phyloP scores from a whole-genome alignment of 2,797 vertebrate species.

The Spea hammondii region DNA sequence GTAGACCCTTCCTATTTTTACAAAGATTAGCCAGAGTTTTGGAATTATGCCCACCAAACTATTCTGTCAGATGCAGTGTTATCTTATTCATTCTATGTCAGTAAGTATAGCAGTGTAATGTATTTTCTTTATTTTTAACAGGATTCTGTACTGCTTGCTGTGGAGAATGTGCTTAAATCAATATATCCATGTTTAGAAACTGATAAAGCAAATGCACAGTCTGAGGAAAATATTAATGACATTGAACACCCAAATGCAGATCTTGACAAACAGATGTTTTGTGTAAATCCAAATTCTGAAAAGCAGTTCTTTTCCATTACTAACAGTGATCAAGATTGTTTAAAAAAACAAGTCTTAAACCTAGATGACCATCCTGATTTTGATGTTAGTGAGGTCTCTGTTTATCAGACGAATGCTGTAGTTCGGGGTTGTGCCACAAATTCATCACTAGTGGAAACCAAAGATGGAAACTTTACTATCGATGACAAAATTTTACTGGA shows the following conservation, averaged over 20 bases:
- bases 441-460: constrained; percentile 68
- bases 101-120: background rate
- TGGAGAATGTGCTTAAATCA: constrained; percentile 84
- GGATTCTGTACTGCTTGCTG: constrained; percentile 82
- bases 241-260: constrained; percentile 65
- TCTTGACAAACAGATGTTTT: constrained; percentile 60
- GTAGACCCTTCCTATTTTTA: no score
- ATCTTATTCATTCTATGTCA: no score
- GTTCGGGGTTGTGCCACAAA: constrained; percentile 51
- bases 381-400: constrained; percentile 54
- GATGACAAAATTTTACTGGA: constrained; percentile 49
- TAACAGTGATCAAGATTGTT: constrained; percentile 60
- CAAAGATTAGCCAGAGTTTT: no score
- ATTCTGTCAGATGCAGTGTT: no score
- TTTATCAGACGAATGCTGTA: constrained; percentile 41
- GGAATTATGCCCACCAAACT: no score
- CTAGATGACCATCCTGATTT: constrained; percentile 50
- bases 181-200: constrained; percentile 70
- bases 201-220: constrained; percentile 66
- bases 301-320: constrained; percentile 58
- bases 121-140: constrained; percentile 54
- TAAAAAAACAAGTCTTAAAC: constrained; percentile 56
- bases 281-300: constrained; percentile 54
- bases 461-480: constrained; percentile 59
- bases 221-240: constrained; percentile 62